Base-by-base conservation (phyloP, 2,888 invertebrate genomes). In the Xanthia togata region DNA sequence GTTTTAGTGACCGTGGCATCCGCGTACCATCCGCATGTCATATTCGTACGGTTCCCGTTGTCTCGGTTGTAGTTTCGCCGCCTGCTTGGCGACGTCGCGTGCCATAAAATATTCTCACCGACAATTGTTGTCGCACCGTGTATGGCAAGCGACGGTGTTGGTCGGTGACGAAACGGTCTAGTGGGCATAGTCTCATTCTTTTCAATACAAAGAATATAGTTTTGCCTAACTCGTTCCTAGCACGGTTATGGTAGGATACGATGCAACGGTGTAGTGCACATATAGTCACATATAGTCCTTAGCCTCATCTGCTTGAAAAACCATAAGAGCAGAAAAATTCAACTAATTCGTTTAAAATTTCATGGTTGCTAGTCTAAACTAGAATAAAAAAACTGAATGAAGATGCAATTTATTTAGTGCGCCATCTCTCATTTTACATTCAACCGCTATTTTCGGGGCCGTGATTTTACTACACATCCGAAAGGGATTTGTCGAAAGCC, bases 401-500 rank as follows among this genome's bases (percentile, higher is more conserved):
- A 73, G 14, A 41, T 80, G 63, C 38, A 47, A 50, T 57, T 63
- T 78, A 73, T 63, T 63, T 63, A 81, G 38, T 23, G 26, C 53
- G 6, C n/a, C 50, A 57, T 63, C 35, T 63, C 38, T 76, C 23
- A 53, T 69, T 69, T 57, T 68, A 62, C 68, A 44, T 69, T 44
- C 53, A 23, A 62, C 72, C 87, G 81, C 89, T 63, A 57, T 78
- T 86, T 87, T 81, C 57, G 72, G 44, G 75, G 88, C 86, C 79
- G 5, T 72, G 53, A 63, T 80, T 87, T 88, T 82, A 87, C 85
- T 73, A 85, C 83, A 82, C 88, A 88, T 89, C 88, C 87, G 83
- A 90, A 90, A 89, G 85, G 88, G 90, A 91, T 91, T 91, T 90
- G 71, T 81, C 76, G 73, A 87, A 88, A 89, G 86, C 88, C 84